A percentile compares a stretch with the other conserved stretches of the same genome.
These are phyloP conservation scores for Sebastolobus altivelis DNA, from an alignment of 2,797 vertebrate species.

Conservation along the genomic window DNA sequence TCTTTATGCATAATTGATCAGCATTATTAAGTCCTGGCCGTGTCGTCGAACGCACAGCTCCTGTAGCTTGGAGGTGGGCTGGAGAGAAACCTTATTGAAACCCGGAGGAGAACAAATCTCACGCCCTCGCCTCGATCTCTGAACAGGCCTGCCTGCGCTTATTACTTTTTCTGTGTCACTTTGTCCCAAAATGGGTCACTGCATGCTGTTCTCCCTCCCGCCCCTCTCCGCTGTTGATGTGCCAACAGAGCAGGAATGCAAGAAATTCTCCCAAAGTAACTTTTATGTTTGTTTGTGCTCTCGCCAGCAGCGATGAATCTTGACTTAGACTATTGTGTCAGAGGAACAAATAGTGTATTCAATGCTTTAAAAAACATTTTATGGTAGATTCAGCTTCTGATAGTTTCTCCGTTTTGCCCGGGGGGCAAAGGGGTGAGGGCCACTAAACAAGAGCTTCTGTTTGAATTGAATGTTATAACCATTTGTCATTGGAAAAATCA, in stretches of 20 bases:
- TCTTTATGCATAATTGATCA: conserved; percentile 63
- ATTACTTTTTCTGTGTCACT: conserved; percentile 47
- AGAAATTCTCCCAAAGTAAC: conserved; percentile 35
- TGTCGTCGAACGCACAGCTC: neutral
- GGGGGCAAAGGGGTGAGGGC: neutral
- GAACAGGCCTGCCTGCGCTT: conserved; percentile 4
- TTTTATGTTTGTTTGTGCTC: conserved; percentile 33
- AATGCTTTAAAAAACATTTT: conserved; percentile 8
- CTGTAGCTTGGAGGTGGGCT: conserved; percentile 19
- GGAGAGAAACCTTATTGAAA: conserved; percentile 1
- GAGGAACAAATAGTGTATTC: conserved; percentile 28
- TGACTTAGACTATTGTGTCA: conserved; percentile 26
- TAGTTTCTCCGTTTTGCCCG: neutral
- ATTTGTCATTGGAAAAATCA: neutral
- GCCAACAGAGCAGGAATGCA: conserved; percentile 47
- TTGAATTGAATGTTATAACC: neutral
- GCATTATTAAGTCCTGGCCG: conserved; percentile 21
- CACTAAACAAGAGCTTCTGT: neutral
- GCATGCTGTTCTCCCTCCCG: neutral
- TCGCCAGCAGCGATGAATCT: conserved; percentile 27
- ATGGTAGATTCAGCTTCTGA: neutral
- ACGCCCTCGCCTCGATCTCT: neutral
- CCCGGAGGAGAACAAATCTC: conserved; percentile 25
- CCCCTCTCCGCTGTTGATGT: conserved; percentile 7
- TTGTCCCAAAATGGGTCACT: conserved; percentile 46